Percentiles rank a stretch among this genome's conserved stretches.
Evolutionary conservation across 2,113 vertebrate genomes (phyloP).

Genomic region (Hypocryptadius cinnamomeus): DNA sequence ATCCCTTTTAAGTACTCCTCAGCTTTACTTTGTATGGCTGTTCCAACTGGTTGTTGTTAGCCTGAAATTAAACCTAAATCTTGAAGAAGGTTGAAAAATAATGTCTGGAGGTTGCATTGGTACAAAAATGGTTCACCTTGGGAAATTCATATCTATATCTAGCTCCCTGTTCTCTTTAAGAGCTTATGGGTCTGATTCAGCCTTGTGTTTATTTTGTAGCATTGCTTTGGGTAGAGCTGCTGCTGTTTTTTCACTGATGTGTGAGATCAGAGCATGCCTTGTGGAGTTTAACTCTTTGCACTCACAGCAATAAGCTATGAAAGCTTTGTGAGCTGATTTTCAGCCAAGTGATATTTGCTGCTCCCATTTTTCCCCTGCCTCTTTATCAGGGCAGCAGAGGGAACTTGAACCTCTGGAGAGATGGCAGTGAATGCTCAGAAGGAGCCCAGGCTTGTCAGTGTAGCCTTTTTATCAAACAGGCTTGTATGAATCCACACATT

Average conservation of each 20-base stretch:
- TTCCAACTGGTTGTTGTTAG: background rate
- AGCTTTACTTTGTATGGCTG: background rate
- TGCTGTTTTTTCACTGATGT: slow-evolving; percentile 36
- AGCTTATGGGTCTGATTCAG: background rate
- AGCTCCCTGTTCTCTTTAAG: background rate
- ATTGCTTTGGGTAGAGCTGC: slow-evolving; percentile 23
- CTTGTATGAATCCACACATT: background rate
- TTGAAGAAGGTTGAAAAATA: background rate
- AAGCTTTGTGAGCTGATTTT: background rate
- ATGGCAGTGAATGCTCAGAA: background rate
- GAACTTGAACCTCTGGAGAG: background rate
- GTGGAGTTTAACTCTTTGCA: slow-evolving; percentile 30
- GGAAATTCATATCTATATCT: background rate
- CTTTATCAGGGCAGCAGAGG: background rate
- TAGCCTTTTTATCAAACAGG: background rate
- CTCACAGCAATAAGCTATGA: background rate
- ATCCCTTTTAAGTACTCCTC: background rate
- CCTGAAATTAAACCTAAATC: background rate
- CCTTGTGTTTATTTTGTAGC: background rate
- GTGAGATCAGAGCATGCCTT: slow-evolving; percentile 42
- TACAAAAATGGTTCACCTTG: slow-evolving; percentile 14
- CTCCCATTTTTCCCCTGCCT: accelerated
- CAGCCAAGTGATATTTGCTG: background rate
- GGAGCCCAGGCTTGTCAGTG: background rate
- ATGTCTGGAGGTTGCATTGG: background rate